These are phyloP conservation scores for Esox niger DNA, from an alignment of 2,113 vertebrate species.

Conservation along the genomic window DNA sequence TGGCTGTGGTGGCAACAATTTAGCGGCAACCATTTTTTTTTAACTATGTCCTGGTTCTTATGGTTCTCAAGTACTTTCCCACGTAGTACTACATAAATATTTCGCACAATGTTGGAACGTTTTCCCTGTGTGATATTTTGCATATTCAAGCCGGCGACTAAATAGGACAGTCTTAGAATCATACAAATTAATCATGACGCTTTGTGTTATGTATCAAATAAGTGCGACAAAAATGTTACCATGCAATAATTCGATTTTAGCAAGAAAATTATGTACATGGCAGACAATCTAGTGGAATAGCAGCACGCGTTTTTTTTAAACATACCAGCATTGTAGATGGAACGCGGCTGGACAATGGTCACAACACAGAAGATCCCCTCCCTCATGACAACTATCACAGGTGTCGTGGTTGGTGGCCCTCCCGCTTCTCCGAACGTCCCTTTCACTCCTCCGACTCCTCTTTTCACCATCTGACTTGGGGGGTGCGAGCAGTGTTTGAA, in stretches of 20 bases:
- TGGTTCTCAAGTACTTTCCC: too few relatives aligned
- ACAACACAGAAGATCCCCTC: slow-evolving; percentile 91
- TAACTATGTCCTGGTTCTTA: neutral
- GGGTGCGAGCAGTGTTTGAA: slow-evolving; percentile 91
- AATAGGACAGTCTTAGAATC: too few relatives aligned
- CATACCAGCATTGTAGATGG: slow-evolving; percentile 93
- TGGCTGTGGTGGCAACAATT: slow-evolving; percentile 29
- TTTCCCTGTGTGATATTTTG: too few relatives aligned
- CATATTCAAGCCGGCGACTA: too few relatives aligned
- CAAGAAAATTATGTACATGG: neutral
- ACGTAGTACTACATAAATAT: too few relatives aligned
- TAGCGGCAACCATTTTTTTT: slow-evolving; percentile 2
- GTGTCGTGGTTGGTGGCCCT: slow-evolving; percentile 95
- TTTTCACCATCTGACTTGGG: slow-evolving; percentile 90
- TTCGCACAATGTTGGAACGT: too few relatives aligned
- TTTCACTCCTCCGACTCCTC: slow-evolving; percentile 82
- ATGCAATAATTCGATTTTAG: neutral
- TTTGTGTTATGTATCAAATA: too few relatives aligned
- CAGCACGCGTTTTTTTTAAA: neutral
- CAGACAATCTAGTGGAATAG: neutral
- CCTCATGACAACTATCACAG: slow-evolving; percentile 95
- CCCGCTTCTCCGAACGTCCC: slow-evolving; percentile 89
- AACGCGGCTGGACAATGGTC: slow-evolving; percentile 95
- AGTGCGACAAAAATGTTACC: neutral
- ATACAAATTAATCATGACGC: too few relatives aligned